These are phyloP conservation scores for Albula glossodonta DNA, from an alignment of 2,113 vertebrate species.

Conservation along the genomic window DNA sequence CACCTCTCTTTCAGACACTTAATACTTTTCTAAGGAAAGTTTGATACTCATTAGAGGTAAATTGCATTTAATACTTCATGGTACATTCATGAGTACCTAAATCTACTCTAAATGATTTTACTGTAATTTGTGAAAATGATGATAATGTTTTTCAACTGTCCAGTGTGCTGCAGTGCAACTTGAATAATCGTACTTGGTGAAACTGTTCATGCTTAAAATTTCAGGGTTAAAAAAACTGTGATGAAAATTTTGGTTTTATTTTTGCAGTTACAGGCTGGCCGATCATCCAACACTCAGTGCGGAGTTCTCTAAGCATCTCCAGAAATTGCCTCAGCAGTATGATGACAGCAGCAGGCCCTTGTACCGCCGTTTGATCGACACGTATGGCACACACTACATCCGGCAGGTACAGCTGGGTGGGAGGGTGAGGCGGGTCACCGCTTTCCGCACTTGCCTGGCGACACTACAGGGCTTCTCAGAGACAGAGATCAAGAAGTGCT, in stretches of 20 bases:
- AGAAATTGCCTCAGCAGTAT: slow-evolving; percentile 58
- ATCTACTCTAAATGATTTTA: too few species aligned
- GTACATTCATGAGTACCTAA: too few species aligned
- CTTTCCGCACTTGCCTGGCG: slow-evolving; percentile 72
- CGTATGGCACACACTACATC: slow-evolving; percentile 77
- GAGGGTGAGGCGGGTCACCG: slow-evolving; percentile 67
- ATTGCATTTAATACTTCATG: too few species aligned
- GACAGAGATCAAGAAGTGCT: slow-evolving; percentile 68
- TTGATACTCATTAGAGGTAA: too few species aligned
- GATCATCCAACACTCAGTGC: slow-evolving; percentile 66
- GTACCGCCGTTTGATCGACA: slow-evolving; percentile 67
- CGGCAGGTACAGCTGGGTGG: slow-evolving; percentile 74
- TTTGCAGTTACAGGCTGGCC: slow-evolving; percentile 70
- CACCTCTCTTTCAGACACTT: too few species aligned
- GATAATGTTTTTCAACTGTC: too few species aligned
- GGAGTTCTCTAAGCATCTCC: slow-evolving; percentile 69
- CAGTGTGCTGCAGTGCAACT: too few species aligned
- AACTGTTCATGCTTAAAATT: background rate
- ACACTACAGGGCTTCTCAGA: slow-evolving; percentile 66
- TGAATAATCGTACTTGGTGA: too few species aligned
- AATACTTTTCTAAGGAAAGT: too few species aligned
- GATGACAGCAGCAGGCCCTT: slow-evolving; percentile 45
- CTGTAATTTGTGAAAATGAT: too few species aligned
- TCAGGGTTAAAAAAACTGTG: background rate
- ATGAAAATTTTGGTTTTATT: slow-evolving; percentile 28